A percentile compares a stretch with the other conserved stretches of the same genome.
These are phyloP conservation scores for Mohoua ochrocephala DNA, from an alignment of 2,113 vertebrate genomes.

Conservation along the genomic window DNA sequence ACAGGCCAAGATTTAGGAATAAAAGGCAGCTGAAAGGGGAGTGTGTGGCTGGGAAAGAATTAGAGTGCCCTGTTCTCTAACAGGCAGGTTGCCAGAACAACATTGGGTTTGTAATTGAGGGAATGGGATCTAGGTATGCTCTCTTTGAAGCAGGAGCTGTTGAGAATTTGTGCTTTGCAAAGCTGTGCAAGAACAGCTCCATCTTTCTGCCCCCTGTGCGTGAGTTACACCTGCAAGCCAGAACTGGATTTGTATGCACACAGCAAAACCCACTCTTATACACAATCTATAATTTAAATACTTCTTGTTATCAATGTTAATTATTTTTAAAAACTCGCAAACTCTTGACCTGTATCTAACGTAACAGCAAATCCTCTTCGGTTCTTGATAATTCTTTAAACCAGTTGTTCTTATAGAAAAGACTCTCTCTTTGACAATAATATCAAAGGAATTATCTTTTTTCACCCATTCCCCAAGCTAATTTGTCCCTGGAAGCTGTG, in stretches of 20 bases:
- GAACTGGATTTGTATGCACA: not conserved
- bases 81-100: not conserved
- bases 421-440: not conserved
- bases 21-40: not conserved
- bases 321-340: not conserved
- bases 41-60: not conserved
- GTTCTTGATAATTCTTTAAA: not conserved
- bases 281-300: not conserved
- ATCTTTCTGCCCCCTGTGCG: not conserved
- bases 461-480: not conserved
- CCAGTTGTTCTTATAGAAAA: not conserved
- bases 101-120: accelerated
- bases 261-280: not conserved
- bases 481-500: not conserved
- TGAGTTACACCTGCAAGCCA: not conserved
- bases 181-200: not conserved
- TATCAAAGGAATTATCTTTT: not conserved
- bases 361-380: not conserved
- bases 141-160: not conserved
- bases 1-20: not conserved
- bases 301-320: not conserved
- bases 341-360: not conserved
- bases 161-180: not conserved
- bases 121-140: not conserved
- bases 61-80: not conserved